phyloP scores from a whole-genome alignment of 2,888 invertebrate genomes.

The Lamproptera curius region DNA sequence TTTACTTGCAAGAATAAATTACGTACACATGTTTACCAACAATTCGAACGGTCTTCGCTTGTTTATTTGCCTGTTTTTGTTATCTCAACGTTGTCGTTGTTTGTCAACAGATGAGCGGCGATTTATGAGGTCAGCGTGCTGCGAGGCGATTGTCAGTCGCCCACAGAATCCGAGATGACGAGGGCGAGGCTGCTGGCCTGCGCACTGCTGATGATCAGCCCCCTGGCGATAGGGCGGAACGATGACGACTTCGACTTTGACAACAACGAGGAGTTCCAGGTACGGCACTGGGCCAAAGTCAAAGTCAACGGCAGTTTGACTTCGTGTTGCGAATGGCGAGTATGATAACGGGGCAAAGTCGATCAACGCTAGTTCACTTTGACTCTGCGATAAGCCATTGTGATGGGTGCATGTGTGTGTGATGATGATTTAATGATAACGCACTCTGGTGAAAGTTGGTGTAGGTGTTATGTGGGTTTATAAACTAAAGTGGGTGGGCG shows the following conservation, averaged over 20 bases:
- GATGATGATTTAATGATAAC: too few species aligned
- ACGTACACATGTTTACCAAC: not conserved
- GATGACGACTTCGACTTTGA: constrained; percentile 75
- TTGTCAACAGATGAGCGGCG: constrained; percentile 57
- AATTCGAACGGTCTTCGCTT: not conserved
- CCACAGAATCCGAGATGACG: constrained; percentile 49
- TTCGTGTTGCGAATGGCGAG: too few species aligned
- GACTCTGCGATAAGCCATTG: too few species aligned
- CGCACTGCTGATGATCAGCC: constrained; percentile 60
- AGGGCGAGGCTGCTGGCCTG: constrained; percentile 53
- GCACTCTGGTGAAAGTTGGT: too few species aligned
- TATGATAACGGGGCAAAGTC: too few species aligned
- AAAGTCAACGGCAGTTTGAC: too few species aligned
- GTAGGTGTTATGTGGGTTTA: too few species aligned
- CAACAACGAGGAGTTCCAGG: constrained; percentile 71
- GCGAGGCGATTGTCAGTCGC: constrained; percentile 29
- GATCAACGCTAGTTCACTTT: too few species aligned
- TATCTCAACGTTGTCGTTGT: not conserved
- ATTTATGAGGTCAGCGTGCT: constrained; percentile 58
- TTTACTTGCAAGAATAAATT: too few species aligned
- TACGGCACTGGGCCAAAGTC: too few species aligned
- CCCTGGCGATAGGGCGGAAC: constrained; percentile 61
- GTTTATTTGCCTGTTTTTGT: constrained; percentile 11
- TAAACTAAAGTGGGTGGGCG: too few species aligned
- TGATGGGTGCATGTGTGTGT: too few species aligned